Base-by-base conservation (phyloP, 2,888 invertebrate genomes). In the Crioceris asparagi region DNA sequence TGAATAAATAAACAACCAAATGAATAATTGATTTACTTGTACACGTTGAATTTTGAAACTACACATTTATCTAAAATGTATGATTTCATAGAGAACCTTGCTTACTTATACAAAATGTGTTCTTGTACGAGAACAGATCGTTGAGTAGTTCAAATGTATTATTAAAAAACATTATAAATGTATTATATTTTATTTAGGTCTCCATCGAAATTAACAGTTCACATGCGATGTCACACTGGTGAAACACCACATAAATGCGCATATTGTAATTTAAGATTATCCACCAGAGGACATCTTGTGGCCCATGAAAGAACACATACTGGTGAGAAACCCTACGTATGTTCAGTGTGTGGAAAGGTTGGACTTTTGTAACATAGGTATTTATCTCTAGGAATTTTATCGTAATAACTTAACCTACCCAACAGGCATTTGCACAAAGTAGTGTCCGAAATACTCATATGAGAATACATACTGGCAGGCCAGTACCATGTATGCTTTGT, bases 371-470 rank as follows among this genome's bases (percentile, higher is more conserved):
- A 16, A 18, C 3, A 25, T 3, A 14, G 16, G n/a, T 17, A 12
- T 5, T 7, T 17, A 15, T 31, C 4, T 16, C 16, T 6, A 17
- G 7, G 2, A 4, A 26, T 4, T 11, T 14, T 6, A 26, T 16
- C 8, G 11, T 12, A 21, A 7, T 33, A 3, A 3, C 16, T 14
- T 19, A 8, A 11, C 6, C 18, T n/a, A 18, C 4, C 21, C 16
- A 11, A 12, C 30, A 54, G 54, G 43, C 42, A 17, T 63, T 62
- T 46, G 50, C 56, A 5, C 60, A 61, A 41, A 50, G 55, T 3
- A 57, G 60, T 41, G 52, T 55, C 8, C 40, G 61, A 23, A 57
- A 55, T 19, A 62, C 61, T 0, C 62, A 62, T 38, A 54, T 57
- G 52, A 54, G 49, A 29, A 41, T 57, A 14, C 62, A 62, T 35